Conservation (phyloP, 1,140 invertebrate species). For the Euglossa dilemma region DNA sequence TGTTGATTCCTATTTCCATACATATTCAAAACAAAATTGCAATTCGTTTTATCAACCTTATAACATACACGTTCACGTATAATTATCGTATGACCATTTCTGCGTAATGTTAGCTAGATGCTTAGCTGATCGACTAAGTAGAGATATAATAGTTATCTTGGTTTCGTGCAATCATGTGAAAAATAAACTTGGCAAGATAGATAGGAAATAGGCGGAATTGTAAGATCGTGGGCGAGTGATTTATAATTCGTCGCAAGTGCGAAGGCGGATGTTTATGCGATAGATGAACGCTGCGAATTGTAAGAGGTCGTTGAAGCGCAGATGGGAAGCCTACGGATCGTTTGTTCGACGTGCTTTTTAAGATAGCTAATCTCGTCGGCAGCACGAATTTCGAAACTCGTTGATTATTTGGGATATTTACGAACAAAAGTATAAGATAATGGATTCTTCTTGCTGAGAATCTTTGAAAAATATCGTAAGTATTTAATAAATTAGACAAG, state of each 20-base stretch:
- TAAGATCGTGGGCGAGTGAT: constrained; percentile 32
- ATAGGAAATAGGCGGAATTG: constrained; percentile 24
- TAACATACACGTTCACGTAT: no score
- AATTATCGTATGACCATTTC: neutral
- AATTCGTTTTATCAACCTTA: no score
- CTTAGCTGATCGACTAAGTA: neutral
- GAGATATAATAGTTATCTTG: constrained; percentile 30
- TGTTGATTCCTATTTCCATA: no score
- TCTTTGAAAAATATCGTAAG: no score
- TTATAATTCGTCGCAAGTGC: constrained; percentile 13
- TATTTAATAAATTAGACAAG: no score
- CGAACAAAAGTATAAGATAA: neutral
- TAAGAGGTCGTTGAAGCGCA: neutral
- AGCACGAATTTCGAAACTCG: neutral
- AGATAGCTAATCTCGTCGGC: neutral
- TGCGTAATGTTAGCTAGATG: neutral
- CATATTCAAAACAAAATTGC: no score
- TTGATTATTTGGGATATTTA: neutral
- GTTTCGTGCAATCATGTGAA: neutral
- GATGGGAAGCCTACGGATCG: neutral
- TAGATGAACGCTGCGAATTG: constrained; percentile 15
- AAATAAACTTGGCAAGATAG: constrained; percentile 18
- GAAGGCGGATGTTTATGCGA: constrained; percentile 38
- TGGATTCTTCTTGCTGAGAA: no score
- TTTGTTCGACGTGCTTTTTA: neutral